Evolutionary conservation across 2,888 invertebrate genomes (phyloP).

Genomic region (Heteromyza rotundicornis): DNA sequence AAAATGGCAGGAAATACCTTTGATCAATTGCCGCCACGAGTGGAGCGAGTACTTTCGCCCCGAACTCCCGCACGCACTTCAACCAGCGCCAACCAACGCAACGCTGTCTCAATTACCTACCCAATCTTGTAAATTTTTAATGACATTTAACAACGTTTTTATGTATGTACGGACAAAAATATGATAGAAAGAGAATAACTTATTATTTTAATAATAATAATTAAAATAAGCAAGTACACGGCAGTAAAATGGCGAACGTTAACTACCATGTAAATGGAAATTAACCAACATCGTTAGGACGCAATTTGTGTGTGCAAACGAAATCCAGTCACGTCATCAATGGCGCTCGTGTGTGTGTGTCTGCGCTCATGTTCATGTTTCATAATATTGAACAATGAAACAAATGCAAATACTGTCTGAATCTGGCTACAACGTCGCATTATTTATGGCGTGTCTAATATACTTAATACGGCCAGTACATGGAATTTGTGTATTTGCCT

Average conservation of each 20-base stretch:
- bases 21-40: not conserved
- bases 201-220: no score
- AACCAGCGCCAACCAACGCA: no score
- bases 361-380: no score
- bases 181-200: not conserved
- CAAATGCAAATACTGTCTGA: not conserved
- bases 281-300: constrained; percentile 43
- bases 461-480: no score
- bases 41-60: no score
- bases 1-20: no score
- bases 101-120: not conserved
- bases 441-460: constrained; percentile 28
- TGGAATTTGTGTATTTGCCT: no score
- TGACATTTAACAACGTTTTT: constrained; percentile 5
- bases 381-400: not conserved
- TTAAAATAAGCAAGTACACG: no score
- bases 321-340: constrained; percentile 18
- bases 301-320: constrained; percentile 17
- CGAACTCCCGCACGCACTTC: no score
- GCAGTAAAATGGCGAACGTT: not conserved
- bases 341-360: constrained; percentile 18
- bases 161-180: not conserved
- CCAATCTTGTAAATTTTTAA: constrained; percentile 11
- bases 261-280: constrained; percentile 35
- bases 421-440: constrained; percentile 16